phyloP scores from a whole-genome alignment of 1,140 invertebrate genomes.

The Psilanteris sp. region DNA sequence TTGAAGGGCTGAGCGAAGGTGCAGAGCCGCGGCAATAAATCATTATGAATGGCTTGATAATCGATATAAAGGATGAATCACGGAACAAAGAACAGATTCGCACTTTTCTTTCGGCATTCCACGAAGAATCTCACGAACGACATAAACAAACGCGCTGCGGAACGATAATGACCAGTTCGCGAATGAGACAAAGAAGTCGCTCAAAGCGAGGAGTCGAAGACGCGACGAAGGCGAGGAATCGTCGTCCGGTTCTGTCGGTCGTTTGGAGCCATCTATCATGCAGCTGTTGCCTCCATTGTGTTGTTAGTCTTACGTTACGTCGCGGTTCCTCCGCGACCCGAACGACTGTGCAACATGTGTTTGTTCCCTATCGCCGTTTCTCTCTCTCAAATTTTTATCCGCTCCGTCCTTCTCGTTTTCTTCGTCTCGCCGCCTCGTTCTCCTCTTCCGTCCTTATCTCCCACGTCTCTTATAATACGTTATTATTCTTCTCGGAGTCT shows the following conservation, averaged over 20 bases:
- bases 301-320: constrained; percentile 77
- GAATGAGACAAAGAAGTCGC: constrained; percentile 56
- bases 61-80: too few relatives aligned
- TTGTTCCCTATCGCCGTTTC: constrained; percentile 66
- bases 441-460: constrained; percentile 35
- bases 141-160: constrained; percentile 39
- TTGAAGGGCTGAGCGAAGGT: too few relatives aligned
- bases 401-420: too few relatives aligned
- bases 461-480: constrained; percentile 61
- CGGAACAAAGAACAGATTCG: too few relatives aligned
- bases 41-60: too few relatives aligned
- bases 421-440: constrained; percentile 34
- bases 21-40: too few relatives aligned
- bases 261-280: constrained; percentile 76
- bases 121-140: constrained; percentile 17
- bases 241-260: constrained; percentile 64
- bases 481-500: constrained; percentile 66
- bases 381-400: constrained; percentile 19
- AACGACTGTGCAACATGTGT: constrained; percentile 77
- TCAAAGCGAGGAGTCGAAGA: constrained; percentile 48
- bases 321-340: constrained; percentile 61
- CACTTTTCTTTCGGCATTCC: neutral
- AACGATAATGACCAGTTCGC: constrained; percentile 59
- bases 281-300: constrained; percentile 80
- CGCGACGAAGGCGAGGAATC: constrained; percentile 65